phyloP scores from a whole-genome alignment of 1,140 invertebrate species.

The Bombus superbus region DNA sequence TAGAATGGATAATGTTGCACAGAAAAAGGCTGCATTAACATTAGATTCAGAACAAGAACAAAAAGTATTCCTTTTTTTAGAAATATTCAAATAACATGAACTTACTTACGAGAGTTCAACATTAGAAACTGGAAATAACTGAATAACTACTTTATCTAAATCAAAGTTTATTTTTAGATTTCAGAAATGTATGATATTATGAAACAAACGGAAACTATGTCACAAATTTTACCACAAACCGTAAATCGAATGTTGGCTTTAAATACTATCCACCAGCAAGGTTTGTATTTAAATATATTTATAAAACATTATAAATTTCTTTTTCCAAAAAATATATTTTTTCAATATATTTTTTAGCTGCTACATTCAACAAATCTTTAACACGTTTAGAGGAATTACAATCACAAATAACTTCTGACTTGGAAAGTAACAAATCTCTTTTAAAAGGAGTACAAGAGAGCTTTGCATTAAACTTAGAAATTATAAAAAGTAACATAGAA shows the following conservation, averaged over 20 bases:
- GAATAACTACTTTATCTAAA: slow-evolving; percentile 4
- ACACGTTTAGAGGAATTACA: slow-evolving; percentile 92
- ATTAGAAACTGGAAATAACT: neutral
- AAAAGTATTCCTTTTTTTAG: slow-evolving; percentile 84
- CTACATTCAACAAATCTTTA: slow-evolving; percentile 92
- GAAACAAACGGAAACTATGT: slow-evolving; percentile 91
- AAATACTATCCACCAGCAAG: slow-evolving; percentile 94
- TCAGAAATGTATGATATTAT: slow-evolving; percentile 93
- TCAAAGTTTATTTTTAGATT: slow-evolving; percentile 85
- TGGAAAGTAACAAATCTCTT: slow-evolving; percentile 90
- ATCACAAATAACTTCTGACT: slow-evolving; percentile 87
- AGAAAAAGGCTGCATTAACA: slow-evolving; percentile 85
- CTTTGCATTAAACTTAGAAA: slow-evolving; percentile 89
- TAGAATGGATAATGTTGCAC: slow-evolving; percentile 90
- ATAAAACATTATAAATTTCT: slow-evolving; percentile 1
- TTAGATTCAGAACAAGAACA: slow-evolving; percentile 90
- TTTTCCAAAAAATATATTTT: neutral
- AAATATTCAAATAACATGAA: slow-evolving; percentile 1
- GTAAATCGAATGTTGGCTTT: slow-evolving; percentile 92
- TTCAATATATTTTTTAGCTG: slow-evolving; percentile 84
- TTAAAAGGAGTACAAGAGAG: slow-evolving; percentile 91
- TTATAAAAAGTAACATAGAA: slow-evolving; percentile 89
- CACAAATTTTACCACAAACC: slow-evolving; percentile 90
- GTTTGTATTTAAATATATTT: slow-evolving; percentile 79
- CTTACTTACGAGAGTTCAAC: neutral